Percentiles rank a stretch among this genome's conserved stretches.
These are phyloP conservation scores for Cerastis leucographa DNA, from an alignment of 2,888 invertebrate genomes.

Conservation along the genomic window DNA sequence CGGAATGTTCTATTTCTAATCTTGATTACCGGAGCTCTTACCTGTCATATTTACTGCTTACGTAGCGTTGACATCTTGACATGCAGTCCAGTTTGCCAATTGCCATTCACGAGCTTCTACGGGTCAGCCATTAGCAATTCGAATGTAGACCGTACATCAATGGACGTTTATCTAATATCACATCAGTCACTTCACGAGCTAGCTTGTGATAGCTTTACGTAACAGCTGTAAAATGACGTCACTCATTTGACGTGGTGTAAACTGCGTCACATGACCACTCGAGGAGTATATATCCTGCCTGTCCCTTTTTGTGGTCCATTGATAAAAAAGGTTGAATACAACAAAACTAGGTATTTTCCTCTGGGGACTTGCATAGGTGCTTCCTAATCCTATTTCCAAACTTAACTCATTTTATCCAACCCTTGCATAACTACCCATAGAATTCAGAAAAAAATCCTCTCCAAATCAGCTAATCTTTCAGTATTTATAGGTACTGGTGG, in stretches of 20 bases:
- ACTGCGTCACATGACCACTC: constrained; percentile 25
- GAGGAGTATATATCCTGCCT: neutral
- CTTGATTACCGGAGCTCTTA: neutral
- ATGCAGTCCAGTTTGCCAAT: neutral
- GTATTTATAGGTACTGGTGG: constrained; percentile 4
- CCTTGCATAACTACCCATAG: too few relatives aligned
- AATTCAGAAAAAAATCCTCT: neutral
- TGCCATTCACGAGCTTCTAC: constrained; percentile 8
- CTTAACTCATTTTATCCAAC: too few relatives aligned
- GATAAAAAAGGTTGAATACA: neutral
- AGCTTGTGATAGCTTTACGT: constrained; percentile 42
- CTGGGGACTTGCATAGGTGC: neutral
- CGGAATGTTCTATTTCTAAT: constrained; percentile 10
- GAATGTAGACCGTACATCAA: constrained; percentile 9
- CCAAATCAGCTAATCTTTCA: neutral
- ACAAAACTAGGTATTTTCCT: neutral
- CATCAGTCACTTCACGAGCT: constrained; percentile 11
- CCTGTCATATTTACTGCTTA: constrained; percentile 1
- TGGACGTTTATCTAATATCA: constrained; percentile 21
- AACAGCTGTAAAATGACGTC: constrained; percentile 42
- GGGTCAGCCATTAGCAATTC: constrained; percentile 27
- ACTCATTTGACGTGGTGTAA: constrained; percentile 21
- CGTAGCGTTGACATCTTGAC: too few relatives aligned
- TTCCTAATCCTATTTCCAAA: neutral
- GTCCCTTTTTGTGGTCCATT: neutral